Conservation (phyloP, 2,888 invertebrate genomes). For the Geotrupes spiniger region DNA sequence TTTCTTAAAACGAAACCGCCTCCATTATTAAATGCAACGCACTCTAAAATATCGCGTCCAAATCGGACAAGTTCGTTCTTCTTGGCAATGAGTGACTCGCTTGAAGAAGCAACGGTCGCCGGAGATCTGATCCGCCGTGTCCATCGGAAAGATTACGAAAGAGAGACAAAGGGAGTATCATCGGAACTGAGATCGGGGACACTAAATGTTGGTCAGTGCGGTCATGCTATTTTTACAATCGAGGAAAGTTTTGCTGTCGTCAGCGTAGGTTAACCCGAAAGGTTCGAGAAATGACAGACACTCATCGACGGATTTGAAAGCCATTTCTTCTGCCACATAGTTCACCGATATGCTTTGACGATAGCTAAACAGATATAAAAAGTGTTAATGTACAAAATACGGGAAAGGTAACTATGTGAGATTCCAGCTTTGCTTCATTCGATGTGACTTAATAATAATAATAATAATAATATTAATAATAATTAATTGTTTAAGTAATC, state of each 20-base stretch:
- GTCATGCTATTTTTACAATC: constrained; percentile 86
- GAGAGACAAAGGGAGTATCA: not conserved
- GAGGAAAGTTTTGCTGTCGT: constrained; percentile 67
- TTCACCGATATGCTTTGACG: constrained; percentile 87
- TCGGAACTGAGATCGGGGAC: not conserved
- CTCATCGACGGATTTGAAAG: constrained; percentile 79
- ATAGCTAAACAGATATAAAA: constrained; percentile 67
- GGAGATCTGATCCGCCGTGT: too few relatives aligned
- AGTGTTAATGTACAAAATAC: constrained; percentile 13
- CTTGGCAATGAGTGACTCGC: too few relatives aligned
- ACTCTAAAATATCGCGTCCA: too few relatives aligned
- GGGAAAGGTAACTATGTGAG: not conserved
- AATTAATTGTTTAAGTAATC: too few relatives aligned
- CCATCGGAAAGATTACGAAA: not conserved
- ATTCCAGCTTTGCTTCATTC: not conserved
- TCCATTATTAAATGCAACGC: too few relatives aligned
- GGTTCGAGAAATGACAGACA: constrained; percentile 85
- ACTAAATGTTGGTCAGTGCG: constrained; percentile 56
- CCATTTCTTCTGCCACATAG: constrained; percentile 84
- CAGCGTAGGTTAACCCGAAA: constrained; percentile 72
- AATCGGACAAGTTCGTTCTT: too few relatives aligned
- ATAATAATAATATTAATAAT: too few relatives aligned
- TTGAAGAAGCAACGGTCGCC: too few relatives aligned
- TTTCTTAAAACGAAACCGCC: constrained; percentile 16
- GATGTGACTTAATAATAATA: not conserved